Evolutionary conservation across 2,797 vertebrate genomes (phyloP), one percentile per base, ranked within the genome.

Genomic region (Iguana delicatissima): DNA sequence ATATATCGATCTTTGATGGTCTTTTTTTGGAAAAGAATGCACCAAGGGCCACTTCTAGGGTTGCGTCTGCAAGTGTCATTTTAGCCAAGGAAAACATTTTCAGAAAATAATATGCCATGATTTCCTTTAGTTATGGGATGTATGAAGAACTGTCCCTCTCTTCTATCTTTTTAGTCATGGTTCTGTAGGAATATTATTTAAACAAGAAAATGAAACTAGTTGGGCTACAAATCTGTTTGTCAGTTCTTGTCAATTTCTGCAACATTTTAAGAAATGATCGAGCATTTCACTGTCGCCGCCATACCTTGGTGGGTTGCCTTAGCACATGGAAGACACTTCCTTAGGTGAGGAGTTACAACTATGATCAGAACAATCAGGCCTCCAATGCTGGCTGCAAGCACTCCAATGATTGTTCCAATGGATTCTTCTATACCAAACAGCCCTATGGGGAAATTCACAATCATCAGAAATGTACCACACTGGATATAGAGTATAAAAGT

Each of bases 371-470:
- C 95, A 29, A 90, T 87, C 22, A 94, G 22, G 24, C 96, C 95
- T 83, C 96, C 96, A 3, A 96, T 52, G 14, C 93, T 96, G 81
- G 96, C 96, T 0, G 94, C 95, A 55, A 92, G 92, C 73, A 97
- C 91, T 3, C 96, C 96, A n/a, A 96, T 93, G 89, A 96, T 95
- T 22, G 94, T 96, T 93, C 96, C 97, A 80, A 96, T 94, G 69
- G 97, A 96, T 91, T 97, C 97, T 92, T 97, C 96, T 91, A 96
- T 92, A 12, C 94, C 96, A 91, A 95, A 95, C 87, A 96, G 91
- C 16, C 95, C 96, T 96, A 69, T 3, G 32, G 35, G 18, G 89
- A n/a, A 92, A 91, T 38, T 80, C 13, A 92, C 59, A 89, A 22
- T 46, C 1, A 29, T 81, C 59, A 84, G 85, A 91, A 69, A 84